A percentile compares a stretch with the other conserved stretches of the same genome.
Evolutionary conservation across 2,113 vertebrate genomes (phyloP).

Genomic region (Xiphorhynchus elegans): DNA sequence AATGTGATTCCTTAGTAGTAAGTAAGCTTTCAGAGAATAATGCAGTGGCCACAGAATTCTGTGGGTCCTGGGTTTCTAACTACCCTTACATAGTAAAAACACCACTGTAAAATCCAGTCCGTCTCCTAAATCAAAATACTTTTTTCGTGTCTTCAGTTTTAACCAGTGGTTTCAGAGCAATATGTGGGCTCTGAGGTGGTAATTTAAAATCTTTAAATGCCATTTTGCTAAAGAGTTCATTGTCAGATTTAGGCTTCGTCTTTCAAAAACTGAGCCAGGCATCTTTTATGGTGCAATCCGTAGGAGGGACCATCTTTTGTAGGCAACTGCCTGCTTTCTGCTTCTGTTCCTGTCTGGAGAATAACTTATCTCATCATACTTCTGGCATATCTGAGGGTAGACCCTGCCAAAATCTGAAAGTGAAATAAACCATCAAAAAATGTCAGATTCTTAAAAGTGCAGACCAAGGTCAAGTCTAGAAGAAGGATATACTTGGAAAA

Average conservation of each 20-base stretch:
- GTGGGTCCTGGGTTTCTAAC: background rate
- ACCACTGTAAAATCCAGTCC: background rate
- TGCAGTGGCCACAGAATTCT: background rate
- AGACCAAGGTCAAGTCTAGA: slow-evolving; percentile 50
- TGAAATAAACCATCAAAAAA: slow-evolving; percentile 62
- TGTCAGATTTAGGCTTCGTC: background rate
- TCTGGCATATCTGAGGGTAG: slow-evolving; percentile 41
- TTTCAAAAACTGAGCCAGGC: background rate
- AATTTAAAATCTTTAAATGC: background rate
- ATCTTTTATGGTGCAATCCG: background rate
- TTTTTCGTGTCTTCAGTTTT: background rate
- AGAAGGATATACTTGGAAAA: slow-evolving; percentile 14
- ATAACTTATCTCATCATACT: slow-evolving; percentile 57
- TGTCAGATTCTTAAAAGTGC: slow-evolving; percentile 43
- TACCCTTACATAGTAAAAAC: background rate
- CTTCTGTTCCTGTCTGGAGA: slow-evolving; percentile 57
- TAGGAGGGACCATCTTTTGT: background rate
- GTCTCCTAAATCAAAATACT: background rate
- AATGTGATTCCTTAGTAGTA: background rate
- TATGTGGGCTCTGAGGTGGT: background rate
- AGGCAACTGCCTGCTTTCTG: slow-evolving; percentile 24
- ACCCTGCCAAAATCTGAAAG: slow-evolving; percentile 60
- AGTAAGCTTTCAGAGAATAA: background rate
- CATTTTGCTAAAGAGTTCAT: background rate
- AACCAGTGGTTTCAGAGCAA: background rate